phyloP scores from a whole-genome alignment of 1,140 invertebrate species.

The Leptonema lineaticorne region DNA sequence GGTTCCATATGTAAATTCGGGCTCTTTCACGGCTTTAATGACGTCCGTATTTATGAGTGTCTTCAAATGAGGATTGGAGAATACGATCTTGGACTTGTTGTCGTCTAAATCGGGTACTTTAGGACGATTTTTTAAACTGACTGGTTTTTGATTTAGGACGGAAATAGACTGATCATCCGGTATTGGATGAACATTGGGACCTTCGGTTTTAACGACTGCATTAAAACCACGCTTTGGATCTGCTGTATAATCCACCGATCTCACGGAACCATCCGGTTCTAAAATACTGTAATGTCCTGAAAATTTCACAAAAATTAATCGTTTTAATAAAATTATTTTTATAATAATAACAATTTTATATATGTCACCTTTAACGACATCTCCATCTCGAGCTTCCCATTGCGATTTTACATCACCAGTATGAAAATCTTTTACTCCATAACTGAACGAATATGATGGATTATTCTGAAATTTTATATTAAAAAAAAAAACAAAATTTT shows the following conservation, averaged over 20 bases:
- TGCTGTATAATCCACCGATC: constrained; percentile 61
- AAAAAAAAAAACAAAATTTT: no score
- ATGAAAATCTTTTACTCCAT: constrained; percentile 71
- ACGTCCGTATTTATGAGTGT: constrained; percentile 23
- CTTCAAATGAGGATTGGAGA: constrained; percentile 35
- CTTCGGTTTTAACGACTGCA: constrained; percentile 63
- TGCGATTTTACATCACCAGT: constrained; percentile 72
- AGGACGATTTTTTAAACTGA: constrained; percentile 14
- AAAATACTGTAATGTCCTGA: constrained; percentile 60
- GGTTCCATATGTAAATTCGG: constrained; percentile 16
- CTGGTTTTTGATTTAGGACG: constrained; percentile 25
- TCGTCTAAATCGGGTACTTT: constrained; percentile 12
- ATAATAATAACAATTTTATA: neutral
- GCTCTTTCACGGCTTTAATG: constrained; percentile 22
- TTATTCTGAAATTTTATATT: constrained; percentile 55
- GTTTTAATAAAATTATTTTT: neutral
- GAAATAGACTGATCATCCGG: constrained; percentile 66
- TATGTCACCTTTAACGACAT: constrained; percentile 60
- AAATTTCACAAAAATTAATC: constrained; percentile 4
- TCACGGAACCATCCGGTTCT: constrained; percentile 60
- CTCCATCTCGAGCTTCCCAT: constrained; percentile 64
- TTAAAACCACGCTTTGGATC: constrained; percentile 65
- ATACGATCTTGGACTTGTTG: constrained; percentile 26
- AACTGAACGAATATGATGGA: constrained; percentile 73
- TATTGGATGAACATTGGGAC: constrained; percentile 56